phyloP scores from a whole-genome alignment of 2,888 invertebrate genomes.

The Trichogramma evanescens region DNA sequence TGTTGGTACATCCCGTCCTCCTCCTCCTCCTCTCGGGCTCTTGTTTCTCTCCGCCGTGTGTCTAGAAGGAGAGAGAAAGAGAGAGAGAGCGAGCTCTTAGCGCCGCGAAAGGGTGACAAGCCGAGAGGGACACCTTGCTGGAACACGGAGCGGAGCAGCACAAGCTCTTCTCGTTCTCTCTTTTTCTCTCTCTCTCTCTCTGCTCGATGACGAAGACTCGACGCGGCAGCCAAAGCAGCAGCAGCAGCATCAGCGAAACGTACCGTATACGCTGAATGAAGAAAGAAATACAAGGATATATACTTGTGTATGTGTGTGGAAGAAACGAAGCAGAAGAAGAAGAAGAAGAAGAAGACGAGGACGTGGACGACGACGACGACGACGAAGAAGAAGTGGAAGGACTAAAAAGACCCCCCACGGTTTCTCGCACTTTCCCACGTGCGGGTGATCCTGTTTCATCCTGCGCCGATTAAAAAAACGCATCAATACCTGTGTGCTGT shows the following conservation, averaged over 20 bases:
- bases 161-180: no score
- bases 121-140: no score
- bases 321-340: conserved; percentile 23
- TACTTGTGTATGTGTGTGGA: conserved; percentile 9
- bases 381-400: not conserved
- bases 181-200: no score
- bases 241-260: no score
- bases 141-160: no score
- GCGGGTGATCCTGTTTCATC: conserved; percentile 48
- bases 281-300: no score
- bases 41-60: not conserved
- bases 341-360: conserved; percentile 17
- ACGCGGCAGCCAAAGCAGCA: no score
- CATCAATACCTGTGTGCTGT: no score
- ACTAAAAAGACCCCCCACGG: conserved; percentile 38
- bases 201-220: no score
- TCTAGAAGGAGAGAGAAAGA: conserved; percentile 15
- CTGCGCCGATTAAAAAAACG: conserved; percentile 31
- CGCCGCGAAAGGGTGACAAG: no score
- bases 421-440: conserved; percentile 46
- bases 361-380: no score
- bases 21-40: not conserved
- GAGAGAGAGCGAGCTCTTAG: not conserved
- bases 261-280: no score
- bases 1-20: conserved; percentile 20